These are phyloP conservation scores for Tiliqua scincoides DNA, from an alignment of 2,113 vertebrate species.

Conservation along the genomic window DNA sequence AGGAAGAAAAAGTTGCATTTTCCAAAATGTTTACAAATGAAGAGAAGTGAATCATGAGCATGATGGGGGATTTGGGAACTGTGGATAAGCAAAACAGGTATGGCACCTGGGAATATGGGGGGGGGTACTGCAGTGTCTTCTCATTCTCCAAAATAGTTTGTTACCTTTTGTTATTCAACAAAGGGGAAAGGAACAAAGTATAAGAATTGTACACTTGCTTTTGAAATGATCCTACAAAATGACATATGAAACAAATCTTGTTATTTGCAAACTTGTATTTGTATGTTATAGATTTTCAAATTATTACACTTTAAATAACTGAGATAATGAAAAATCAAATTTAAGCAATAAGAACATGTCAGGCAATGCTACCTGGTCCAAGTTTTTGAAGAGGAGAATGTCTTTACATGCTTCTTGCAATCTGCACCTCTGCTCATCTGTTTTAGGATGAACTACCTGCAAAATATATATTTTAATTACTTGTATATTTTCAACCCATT, in stretches of 20 bases:
- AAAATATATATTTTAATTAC: constrained; percentile 47
- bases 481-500: background rate
- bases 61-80: no score
- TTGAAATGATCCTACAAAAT: background rate
- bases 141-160: background rate
- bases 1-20: no score
- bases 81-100: no score
- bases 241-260: background rate
- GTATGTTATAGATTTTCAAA: background rate
- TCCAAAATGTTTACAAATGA: no score
- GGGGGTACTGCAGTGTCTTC: no score
- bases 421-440: constrained; percentile 94
- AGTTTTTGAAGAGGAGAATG: constrained; percentile 96
- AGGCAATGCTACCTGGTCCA: constrained; percentile 88
- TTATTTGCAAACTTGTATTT: background rate
- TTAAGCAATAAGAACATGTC: background rate
- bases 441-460: constrained; percentile 93
- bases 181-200: background rate
- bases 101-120: no score
- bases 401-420: constrained; percentile 97
- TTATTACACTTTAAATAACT: background rate
- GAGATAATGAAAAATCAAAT: background rate
- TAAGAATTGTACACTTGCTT: background rate
- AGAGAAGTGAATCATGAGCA: no score
- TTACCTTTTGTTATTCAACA: background rate